Evolutionary conservation across 2,888 invertebrate species (phyloP), one percentile per base, ranked within the genome.

Genomic region (Tetanocera ferruginea): DNA sequence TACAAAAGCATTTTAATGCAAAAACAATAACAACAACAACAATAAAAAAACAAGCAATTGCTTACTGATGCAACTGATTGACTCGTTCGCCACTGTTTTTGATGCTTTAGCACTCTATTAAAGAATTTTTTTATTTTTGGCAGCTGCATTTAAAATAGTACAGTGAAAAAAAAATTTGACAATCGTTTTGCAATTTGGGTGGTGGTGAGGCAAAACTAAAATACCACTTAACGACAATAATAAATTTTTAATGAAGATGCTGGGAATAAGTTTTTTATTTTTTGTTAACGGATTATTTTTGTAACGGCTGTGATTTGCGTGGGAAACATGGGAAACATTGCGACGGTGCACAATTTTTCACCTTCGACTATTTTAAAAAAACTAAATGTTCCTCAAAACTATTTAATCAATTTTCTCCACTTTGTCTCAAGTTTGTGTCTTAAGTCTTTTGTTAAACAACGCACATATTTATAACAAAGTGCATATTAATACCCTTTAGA

Each of bases 101-200:
- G 57, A 60, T 60, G 57, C 57, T 60, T 60, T 60, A 60, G 19
- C 57, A 60, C 57, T 60, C 28, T 60, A 60, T 60, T 60, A 60
- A 60, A 60, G 11, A 25, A 23, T 55, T 60, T 28, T 60, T 19
- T 23, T 23, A 28, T 23, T 60, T 60, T 23, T 60, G 23, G 57
- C 25, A 25, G 23, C 57, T 60, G 23, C 57, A 23, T n/a, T 19
- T 23, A 19, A 23, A 28, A 60, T 23, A 28, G 8, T 60, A 28
- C 25, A 60, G 57, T 1, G 6, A 28, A 28, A 19, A 19, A 19
- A 28, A 23, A 25, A 25, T 14, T 14, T 28, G 0, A 25, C 25
- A 60, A 60, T 8, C 28, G 57, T 8, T 60, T 60, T 19, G 25
- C n/a, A 25, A 60, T 60, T 60, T 60, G 23, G 23, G 23, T 23